A percentile compares a stretch with the other conserved stretches of the same genome.
phyloP scores from a whole-genome alignment of 2,797 vertebrate genomes.

The Enoplosus armatus region DNA sequence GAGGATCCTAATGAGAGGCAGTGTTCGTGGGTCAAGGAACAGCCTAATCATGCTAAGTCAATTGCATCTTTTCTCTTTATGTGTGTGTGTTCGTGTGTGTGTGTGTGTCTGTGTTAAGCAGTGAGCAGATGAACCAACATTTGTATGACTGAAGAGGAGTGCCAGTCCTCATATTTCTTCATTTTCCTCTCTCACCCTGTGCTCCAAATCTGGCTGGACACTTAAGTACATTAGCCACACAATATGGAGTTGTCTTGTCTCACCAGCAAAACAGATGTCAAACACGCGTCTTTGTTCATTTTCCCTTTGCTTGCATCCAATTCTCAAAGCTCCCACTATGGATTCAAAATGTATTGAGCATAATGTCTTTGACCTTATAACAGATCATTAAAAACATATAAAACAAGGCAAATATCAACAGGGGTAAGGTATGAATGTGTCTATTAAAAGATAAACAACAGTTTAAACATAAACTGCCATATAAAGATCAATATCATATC shows the following conservation, averaged over 20 bases:
- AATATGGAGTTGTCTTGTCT: slow-evolving; percentile 77
- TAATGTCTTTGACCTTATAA: slow-evolving; percentile 50
- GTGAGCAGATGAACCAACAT: slow-evolving; percentile 81
- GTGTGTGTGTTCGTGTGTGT: slow-evolving; percentile 21
- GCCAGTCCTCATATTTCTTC: slow-evolving; percentile 78
- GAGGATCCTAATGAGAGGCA: slow-evolving; percentile 84
- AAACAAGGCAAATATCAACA: slow-evolving; percentile 47
- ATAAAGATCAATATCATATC: slow-evolving; percentile 60
- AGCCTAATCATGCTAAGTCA: slow-evolving; percentile 84
- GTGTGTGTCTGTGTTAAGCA: slow-evolving; percentile 32
- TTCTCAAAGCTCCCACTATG: slow-evolving; percentile 39
- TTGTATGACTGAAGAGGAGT: slow-evolving; percentile 73
- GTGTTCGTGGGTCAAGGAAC: slow-evolving; percentile 83
- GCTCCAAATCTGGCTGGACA: slow-evolving; percentile 73
- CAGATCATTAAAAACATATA: slow-evolving; percentile 53
- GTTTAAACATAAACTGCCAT: slow-evolving; percentile 50
- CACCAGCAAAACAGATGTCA: slow-evolving; percentile 75
- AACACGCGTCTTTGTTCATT: slow-evolving; percentile 60
- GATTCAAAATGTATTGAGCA: slow-evolving; percentile 28
- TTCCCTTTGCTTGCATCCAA: slow-evolving; percentile 26
- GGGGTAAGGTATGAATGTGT: slow-evolving; percentile 23
- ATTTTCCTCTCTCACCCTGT: slow-evolving; percentile 65
- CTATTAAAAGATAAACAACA: slow-evolving; percentile 47
- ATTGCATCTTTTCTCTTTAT: slow-evolving; percentile 72
- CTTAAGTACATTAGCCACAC: slow-evolving; percentile 74